Conservation (phyloP, 37 sponge, comb jelly and placozoan species). For the Mnemiopsis leidyi region DNA sequence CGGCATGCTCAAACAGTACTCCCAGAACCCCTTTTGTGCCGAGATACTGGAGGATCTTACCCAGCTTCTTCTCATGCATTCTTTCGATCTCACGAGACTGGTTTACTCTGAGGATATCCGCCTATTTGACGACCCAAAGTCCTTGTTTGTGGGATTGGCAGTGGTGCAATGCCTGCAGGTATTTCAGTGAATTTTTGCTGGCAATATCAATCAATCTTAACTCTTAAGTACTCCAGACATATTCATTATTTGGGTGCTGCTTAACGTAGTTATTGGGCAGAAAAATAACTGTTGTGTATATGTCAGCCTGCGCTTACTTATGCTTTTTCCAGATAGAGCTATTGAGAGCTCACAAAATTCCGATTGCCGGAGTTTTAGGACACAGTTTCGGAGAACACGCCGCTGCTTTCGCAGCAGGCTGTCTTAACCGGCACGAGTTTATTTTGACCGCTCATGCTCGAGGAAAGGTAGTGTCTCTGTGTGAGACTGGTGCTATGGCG, state of each 20-base stretch:
- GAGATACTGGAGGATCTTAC: slow-evolving; percentile 2
- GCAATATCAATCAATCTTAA: no score
- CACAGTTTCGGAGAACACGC: slow-evolving; percentile 56
- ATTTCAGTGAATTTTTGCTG: no score
- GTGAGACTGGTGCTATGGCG: slow-evolving; percentile 9
- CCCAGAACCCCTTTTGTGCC: neutral
- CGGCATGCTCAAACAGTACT: neutral
- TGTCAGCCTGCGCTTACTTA: no score
- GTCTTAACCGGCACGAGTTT: neutral
- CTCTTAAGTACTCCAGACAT: no score
- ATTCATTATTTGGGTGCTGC: no score
- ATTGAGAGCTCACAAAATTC: neutral
- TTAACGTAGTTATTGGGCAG: no score
- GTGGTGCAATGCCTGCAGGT: slow-evolving; percentile 36
- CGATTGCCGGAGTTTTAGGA: neutral
- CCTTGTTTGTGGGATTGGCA: slow-evolving; percentile 7
- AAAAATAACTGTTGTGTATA: no score
- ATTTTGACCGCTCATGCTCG: slow-evolving; percentile 16
- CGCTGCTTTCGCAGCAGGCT: slow-evolving; percentile 47
- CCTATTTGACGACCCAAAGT: neutral
- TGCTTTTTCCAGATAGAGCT: neutral
- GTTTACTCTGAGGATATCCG: neutral
- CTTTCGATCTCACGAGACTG: neutral
- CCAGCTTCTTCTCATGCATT: neutral
- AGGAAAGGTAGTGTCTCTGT: neutral